Conservation (phyloP, 2,888 invertebrate species). For the Quadroppia sp. region DNA sequence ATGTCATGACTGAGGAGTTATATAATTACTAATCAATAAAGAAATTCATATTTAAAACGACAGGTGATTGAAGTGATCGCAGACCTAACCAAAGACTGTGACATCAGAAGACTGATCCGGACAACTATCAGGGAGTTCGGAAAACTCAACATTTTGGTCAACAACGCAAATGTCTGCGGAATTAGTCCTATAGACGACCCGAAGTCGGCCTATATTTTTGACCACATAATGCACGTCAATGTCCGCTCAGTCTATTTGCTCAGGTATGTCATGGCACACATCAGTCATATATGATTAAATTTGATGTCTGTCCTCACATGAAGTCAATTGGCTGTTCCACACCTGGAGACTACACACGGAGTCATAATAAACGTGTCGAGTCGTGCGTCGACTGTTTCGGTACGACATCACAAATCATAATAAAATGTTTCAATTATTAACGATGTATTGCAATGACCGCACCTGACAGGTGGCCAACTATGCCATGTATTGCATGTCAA, state of each 20-base stretch:
- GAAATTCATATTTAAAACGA: too few species aligned
- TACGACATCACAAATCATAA: background rate
- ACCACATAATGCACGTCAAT: conserved; percentile 17
- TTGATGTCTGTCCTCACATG: background rate
- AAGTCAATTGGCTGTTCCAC: background rate
- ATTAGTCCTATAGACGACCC: background rate
- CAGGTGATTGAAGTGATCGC: conserved; percentile 38
- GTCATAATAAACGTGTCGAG: background rate
- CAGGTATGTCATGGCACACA: conserved; percentile 1
- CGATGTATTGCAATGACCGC: background rate
- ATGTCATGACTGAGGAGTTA: background rate
- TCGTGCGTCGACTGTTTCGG: background rate
- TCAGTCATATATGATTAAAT: background rate
- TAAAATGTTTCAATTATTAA: too few species aligned
- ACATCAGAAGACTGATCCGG: conserved; percentile 19
- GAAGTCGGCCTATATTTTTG: conserved; percentile 10
- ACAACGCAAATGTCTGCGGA: conserved; percentile 37
- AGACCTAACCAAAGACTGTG: conserved; percentile 36
- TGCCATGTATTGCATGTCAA: background rate
- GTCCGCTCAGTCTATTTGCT: background rate
- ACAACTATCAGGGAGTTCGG: conserved; percentile 37
- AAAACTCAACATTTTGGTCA: conserved; percentile 41
- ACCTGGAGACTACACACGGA: background rate
- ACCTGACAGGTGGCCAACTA: background rate
- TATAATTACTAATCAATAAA: too few species aligned